These are phyloP conservation scores for Zosterops pallidus DNA, from an alignment of 2,113 vertebrate species.

Conservation along the genomic window DNA sequence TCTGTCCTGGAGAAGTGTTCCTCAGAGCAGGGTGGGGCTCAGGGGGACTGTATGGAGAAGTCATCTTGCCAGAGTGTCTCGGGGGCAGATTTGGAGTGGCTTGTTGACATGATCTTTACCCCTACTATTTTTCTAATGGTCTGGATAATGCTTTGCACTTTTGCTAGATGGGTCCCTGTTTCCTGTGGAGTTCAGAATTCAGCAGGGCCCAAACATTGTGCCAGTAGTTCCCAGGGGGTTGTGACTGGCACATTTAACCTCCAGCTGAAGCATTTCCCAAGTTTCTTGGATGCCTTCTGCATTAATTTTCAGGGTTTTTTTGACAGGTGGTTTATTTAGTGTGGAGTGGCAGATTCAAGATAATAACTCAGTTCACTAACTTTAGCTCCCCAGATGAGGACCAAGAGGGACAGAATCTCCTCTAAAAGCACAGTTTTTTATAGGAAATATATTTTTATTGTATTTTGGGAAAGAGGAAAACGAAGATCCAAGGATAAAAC, in stretches of 20 bases:
- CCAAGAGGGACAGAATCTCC: neutral
- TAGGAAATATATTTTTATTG: neutral
- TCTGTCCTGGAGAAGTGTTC: neutral
- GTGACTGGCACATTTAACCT: neutral
- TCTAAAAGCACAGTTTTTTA: neutral
- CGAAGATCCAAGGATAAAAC: neutral
- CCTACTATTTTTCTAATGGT: neutral
- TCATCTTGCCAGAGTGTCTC: neutral
- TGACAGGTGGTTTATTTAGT: neutral
- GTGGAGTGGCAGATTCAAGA: neutral
- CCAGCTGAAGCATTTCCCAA: neutral
- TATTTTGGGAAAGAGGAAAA: neutral
- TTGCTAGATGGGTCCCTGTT: neutral
- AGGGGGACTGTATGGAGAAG: neutral
- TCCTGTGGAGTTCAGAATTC: neutral
- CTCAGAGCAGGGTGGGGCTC: no score
- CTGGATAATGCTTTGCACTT: accelerated
- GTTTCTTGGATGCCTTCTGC: neutral
- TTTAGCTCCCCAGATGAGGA: neutral
- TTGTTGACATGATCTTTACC: neutral
- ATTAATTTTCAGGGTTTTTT: neutral
- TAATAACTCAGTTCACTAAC: neutral
- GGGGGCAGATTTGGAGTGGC: neutral
- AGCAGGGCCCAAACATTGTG: neutral
- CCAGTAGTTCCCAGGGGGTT: neutral